Percentiles rank a stretch among this genome's conserved stretches.
Evolutionary conservation across 2,888 invertebrate species (phyloP).

Genomic region (Eupithecia dodoneata): DNA sequence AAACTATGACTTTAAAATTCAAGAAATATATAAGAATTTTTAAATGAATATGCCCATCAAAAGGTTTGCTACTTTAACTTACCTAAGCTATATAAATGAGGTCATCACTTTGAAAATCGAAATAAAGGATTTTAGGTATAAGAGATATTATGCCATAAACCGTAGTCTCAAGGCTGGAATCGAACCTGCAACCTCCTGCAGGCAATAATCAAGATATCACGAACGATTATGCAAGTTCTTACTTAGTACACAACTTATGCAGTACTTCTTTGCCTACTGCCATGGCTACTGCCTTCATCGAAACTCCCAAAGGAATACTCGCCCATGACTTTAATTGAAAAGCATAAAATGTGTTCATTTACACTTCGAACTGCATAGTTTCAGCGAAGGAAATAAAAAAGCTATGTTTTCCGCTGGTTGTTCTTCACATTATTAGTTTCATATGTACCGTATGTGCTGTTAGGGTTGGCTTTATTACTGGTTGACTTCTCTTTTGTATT

Average conservation of each 20-base stretch:
- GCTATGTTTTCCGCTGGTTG: slow-evolving; percentile 32
- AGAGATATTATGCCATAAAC: neutral
- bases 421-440: slow-evolving; percentile 65
- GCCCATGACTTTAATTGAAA: slow-evolving; percentile 24
- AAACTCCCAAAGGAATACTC: neutral
- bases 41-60: neutral
- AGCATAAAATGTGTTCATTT: slow-evolving; percentile 37
- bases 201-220: no score
- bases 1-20: neutral
- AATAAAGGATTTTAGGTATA: neutral
- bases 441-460: slow-evolving; percentile 43
- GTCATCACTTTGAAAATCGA: neutral
- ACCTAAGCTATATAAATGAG: neutral
- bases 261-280: neutral
- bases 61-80: neutral
- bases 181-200: no score
- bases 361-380: slow-evolving; percentile 34
- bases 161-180: neutral
- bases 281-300: neutral
- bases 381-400: slow-evolving; percentile 32
- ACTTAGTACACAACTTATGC: neutral
- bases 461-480: slow-evolving; percentile 40
- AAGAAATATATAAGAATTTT: neutral
- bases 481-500: neutral
- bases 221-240: neutral